Base-by-base conservation (phyloP, 2,113 vertebrate species). In the Myotis davidii region DNA sequence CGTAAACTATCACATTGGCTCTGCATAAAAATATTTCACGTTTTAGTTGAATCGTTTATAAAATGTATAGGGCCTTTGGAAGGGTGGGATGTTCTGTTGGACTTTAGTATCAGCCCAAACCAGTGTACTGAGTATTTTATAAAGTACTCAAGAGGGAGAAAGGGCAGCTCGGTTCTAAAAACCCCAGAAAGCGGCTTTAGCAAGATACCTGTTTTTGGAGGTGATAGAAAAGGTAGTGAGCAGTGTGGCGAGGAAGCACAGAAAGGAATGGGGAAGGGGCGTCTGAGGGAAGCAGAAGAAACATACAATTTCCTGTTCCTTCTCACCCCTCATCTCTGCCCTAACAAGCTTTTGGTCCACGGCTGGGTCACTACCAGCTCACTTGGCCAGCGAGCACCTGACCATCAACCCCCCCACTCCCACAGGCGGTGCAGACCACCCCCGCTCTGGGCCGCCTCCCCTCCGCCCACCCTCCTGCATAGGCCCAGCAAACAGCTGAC, bases 21-120 rank as follows among this genome's bases (percentile, higher is more conserved):
- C 45, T 70, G 29, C 85, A 76, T 91, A 34, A 81, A 94, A 86
- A 37, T 56, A 73, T 54, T 77, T 88, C 56, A 10, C 65, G 34
- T 91, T 79, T 69, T 83, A 54, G 25, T 92, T 90, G 64, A 37
- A 0, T 73, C 69, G 82, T 86, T 84, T 37, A 20, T 85, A 69
- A 59, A 54, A 88, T 83, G 13, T 70, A 37, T 9, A 70, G n/a
- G 12, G 6, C 81, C 84, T 76, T 94, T 50, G 61, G 67, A 7
- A 16, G 3, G 34, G 25, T 13, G 29, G 86, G 8, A 21, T 9
- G 2, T 79, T 64, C 34, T 76, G 3, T 9, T 69, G 81, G 84
- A 45, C 67, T 78, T 83, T 52, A 42, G 9, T 89, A 56, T 76
- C 27, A 59, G 56, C 42, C 74, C 16, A 74, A 18, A 39, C 27